phyloP scores from a whole-genome alignment of 2,113 vertebrate genomes.

The Oreochromis tanganicae region DNA sequence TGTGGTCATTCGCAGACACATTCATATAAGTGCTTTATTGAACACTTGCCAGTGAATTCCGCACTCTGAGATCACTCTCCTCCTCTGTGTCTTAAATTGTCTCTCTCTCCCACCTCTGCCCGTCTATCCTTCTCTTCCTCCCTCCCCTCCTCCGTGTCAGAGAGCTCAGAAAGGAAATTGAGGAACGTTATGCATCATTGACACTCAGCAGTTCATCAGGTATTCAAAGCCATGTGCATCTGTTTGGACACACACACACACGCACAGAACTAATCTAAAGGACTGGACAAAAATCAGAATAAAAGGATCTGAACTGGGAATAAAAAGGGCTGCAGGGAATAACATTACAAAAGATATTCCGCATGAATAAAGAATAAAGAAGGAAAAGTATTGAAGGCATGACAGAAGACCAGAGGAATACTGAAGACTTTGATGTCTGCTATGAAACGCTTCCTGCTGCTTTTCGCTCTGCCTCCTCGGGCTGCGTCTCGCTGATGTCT shows the following conservation, averaged over 20 bases:
- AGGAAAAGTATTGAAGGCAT: not conserved
- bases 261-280: not conserved
- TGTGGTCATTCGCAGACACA: not conserved
- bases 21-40: not conserved
- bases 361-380: slow-evolving; percentile 32
- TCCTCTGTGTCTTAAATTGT: not conserved
- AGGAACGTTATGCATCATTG: not conserved
- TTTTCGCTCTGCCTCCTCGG: not conserved
- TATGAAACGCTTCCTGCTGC: not conserved
- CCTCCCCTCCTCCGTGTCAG: not conserved
- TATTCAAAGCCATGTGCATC: slow-evolving; percentile 12
- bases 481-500: not conserved
- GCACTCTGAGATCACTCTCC: not conserved
- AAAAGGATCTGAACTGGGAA: not conserved
- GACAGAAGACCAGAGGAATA: slow-evolving; percentile 19
- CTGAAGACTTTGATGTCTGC: slow-evolving; percentile 9
- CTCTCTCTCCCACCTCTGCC: not conserved
- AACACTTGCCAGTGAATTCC: not conserved
- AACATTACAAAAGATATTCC: slow-evolving; percentile 20
- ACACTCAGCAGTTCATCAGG: slow-evolving; percentile 21
- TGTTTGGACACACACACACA: not conserved
- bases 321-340: not conserved
- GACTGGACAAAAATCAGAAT: slow-evolving; percentile 7
- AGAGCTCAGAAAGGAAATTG: not conserved
- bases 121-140: not conserved